Evolutionary conservation across 2,113 vertebrate genomes (phyloP).

Genomic region (Callospermophilus lateralis): DNA sequence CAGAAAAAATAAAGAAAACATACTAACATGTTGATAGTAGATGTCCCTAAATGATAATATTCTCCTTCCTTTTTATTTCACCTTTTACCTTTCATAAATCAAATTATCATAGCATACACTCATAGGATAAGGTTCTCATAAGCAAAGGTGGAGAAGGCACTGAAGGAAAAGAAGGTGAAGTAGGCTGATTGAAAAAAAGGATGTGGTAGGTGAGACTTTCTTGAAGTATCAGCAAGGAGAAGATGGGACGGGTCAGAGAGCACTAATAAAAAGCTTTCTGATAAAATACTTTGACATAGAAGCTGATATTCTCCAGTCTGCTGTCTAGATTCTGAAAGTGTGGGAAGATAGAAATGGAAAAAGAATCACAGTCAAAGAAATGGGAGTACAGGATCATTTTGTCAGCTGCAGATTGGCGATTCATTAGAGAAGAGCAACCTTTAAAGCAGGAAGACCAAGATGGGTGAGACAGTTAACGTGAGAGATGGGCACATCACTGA

Average conservation of each 20-base stretch:
- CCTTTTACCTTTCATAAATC: background rate
- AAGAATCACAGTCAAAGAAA: background rate
- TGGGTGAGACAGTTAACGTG: background rate
- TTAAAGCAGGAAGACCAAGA: background rate
- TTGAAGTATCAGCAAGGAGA: background rate
- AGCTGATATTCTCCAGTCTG: background rate
- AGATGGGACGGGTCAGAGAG: background rate
- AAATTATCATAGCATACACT: background rate
- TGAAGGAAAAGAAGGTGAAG: background rate
- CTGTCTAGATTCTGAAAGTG: slow-evolving; percentile 1
- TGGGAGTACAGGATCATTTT: background rate
- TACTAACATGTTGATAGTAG: background rate
- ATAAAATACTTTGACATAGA: background rate
- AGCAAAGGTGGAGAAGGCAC: background rate
- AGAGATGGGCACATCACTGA: slow-evolving; percentile 5
- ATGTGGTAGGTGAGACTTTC: background rate
- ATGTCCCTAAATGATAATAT: background rate
- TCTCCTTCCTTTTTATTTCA: background rate
- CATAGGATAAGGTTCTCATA: background rate
- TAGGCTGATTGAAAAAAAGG: background rate
- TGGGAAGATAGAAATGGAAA: background rate
- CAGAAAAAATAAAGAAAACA: background rate
- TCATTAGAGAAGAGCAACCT: background rate
- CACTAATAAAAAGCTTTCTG: background rate
- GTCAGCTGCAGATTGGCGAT: background rate